Conservation (phyloP, 2,888 invertebrate species). For the Galeopsomyia nigrocyanea region DNA sequence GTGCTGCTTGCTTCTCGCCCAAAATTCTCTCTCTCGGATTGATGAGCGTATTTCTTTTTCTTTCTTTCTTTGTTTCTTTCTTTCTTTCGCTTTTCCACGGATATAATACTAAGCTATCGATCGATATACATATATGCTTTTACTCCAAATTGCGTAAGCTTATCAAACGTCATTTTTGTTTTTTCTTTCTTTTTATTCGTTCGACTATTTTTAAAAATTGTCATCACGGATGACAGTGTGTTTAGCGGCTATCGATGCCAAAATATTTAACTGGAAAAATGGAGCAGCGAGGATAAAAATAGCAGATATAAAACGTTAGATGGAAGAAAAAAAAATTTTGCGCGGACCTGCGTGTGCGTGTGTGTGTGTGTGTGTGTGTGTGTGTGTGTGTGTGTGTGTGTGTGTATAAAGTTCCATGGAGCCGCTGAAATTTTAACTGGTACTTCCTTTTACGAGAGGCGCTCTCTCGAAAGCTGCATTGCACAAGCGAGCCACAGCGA, state of each 20-base stretch:
- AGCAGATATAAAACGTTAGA: too few species aligned
- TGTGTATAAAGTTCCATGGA: slow-evolving; percentile 19
- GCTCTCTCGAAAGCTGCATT: background rate
- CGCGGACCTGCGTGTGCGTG: too few species aligned
- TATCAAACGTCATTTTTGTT: too few species aligned
- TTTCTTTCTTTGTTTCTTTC: too few species aligned
- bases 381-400: too few species aligned
- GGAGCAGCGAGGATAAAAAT: background rate
- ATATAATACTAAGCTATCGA: background rate
- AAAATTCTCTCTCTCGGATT: too few species aligned
- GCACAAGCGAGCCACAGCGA: slow-evolving; percentile 18
- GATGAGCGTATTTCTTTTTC: too few species aligned
- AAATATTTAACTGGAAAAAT: background rate
- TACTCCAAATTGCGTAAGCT: too few species aligned
- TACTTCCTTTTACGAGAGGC: slow-evolving; percentile 19
- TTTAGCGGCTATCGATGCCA: background rate
- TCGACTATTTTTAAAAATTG: too few species aligned
- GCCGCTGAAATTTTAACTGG: slow-evolving; percentile 19
- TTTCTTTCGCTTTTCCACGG: background rate
- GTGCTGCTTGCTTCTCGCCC: slow-evolving; percentile 12
- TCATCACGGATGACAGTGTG: background rate
- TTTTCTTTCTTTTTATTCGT: too few species aligned
- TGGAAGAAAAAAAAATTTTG: too few species aligned
- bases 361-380: background rate
- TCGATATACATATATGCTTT: background rate